phyloP scores from a whole-genome alignment of 2,888 invertebrate species.

The Tridacna gigas region DNA sequence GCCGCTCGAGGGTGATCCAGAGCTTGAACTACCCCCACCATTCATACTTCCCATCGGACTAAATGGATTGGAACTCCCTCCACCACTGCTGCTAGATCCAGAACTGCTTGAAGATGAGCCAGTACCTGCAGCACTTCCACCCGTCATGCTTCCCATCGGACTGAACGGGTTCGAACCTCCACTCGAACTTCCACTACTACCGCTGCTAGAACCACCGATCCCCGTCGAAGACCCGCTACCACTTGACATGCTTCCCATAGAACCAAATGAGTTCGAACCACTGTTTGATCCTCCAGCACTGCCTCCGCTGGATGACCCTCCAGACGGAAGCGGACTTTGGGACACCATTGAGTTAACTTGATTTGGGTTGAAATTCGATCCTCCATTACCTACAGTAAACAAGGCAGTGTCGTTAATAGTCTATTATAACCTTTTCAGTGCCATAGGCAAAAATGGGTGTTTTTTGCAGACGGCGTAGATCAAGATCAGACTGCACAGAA shows the following conservation, averaged over 20 bases:
- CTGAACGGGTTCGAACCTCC: constrained; percentile 8
- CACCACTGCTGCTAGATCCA: constrained; percentile 7
- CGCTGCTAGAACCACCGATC: not conserved
- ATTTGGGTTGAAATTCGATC: constrained; percentile 38
- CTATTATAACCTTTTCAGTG: too few species aligned
- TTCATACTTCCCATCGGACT: constrained; percentile 17
- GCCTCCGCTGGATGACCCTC: constrained; percentile 20
- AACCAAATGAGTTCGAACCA: constrained; percentile 27
- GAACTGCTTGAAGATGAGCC: not conserved
- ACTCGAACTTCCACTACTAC: not conserved
- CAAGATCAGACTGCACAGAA: too few species aligned
- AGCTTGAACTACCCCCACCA: constrained; percentile 12
- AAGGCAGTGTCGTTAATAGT: too few species aligned
- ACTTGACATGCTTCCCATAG: constrained; percentile 38
- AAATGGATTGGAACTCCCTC: constrained; percentile 16
- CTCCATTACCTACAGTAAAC: constrained; percentile 9
- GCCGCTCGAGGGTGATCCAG: not conserved
- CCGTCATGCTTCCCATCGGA: constrained; percentile 1
- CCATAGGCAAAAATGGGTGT: too few species aligned
- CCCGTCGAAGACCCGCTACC: constrained; percentile 18
- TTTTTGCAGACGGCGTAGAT: too few species aligned
- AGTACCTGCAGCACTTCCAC: not conserved
- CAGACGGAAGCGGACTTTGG: constrained; percentile 31
- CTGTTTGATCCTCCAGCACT: constrained; percentile 34
- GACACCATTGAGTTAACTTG: constrained; percentile 26